Base-by-base conservation (phyloP, 2,888 invertebrate genomes). In the Pyrgus malvae region DNA sequence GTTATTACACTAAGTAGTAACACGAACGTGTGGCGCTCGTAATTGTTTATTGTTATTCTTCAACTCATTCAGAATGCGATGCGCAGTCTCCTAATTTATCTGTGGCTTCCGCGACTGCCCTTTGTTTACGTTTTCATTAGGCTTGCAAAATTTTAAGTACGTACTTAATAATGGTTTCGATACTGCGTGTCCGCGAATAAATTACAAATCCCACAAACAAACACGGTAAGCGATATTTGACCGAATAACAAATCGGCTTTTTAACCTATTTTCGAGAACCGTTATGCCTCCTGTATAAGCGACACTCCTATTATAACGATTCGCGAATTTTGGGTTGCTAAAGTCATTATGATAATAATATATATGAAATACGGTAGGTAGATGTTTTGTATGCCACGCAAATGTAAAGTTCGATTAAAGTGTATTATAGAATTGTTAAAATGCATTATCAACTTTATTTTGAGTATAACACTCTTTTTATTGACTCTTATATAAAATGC, bases 111-210 rank as follows among this genome's bases (percentile, higher is more conserved):
- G 70, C 63, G 66, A 61, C 61, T 56, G 61, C 58, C 74, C 70
- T 74, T 81, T 78, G 79, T 77, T 68, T 69, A 68, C 68, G 64
- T 65, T 70, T 72, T 72, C 72, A 74, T 78, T 75, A 66, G 67
- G 65, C 64, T 70, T 54, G 62, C 59, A 58, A 62, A 61, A 60
- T 58, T 53, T 45, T 25, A 56, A 53, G 41, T 51, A 40, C 53
- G 51, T 46, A 41, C 48, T 35, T 33, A 50, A 54, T 56, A 21
- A 41, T 40, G 55, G 44, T 31, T 53, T 44, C 55, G 54, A 56
- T 50, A 56, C 48, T 11, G 11, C 53, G 45, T 53, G 53, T 40
- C 45, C 17, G 38, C 38, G 53, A 53, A 53, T 53, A 53, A 31
- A 53, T 53, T 53, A 53, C 16, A 37, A 38, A 45, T 38, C 29